Percentiles rank a stretch among this genome's conserved stretches.
These are phyloP conservation scores for Percina caprodes DNA, from an alignment of 2,113 vertebrate genomes.

Conservation along the genomic window DNA sequence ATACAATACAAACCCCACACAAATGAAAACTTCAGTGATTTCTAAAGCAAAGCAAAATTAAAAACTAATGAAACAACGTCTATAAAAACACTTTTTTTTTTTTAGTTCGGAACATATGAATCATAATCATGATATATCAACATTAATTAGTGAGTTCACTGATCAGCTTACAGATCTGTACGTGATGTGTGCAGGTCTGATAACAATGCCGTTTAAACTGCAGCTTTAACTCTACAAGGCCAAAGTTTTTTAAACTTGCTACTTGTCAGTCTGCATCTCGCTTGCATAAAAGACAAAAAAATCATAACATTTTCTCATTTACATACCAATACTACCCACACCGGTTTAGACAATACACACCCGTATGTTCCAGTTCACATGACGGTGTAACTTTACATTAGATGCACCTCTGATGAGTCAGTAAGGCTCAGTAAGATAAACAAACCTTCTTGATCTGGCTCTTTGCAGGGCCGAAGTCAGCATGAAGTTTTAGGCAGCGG, in stretches of 20 bases:
- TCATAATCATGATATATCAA: background rate
- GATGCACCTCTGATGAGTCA: background rate
- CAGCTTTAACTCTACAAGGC: background rate
- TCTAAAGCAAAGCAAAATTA: background rate
- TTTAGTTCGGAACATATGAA: background rate
- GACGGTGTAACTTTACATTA: background rate
- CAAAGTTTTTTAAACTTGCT: background rate
- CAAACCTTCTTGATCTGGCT: slow-evolving; percentile 85
- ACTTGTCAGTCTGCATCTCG: background rate
- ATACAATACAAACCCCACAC: background rate
- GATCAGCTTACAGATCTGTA: background rate
- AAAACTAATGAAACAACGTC: background rate
- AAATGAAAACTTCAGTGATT: background rate
- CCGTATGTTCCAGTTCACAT: background rate
- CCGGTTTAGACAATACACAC: background rate
- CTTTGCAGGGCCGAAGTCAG: slow-evolving; percentile 82
- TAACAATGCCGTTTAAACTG: background rate
- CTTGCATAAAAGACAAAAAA: background rate
- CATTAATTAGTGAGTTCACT: background rate
- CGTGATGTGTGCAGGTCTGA: background rate
- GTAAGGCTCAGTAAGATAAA: background rate
- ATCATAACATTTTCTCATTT: background rate
- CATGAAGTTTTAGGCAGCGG: slow-evolving; percentile 86
- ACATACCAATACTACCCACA: background rate
- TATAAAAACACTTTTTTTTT: too few relatives aligned